Base-by-base conservation (phyloP, 1,140 invertebrate species). In the Drosophila ananassae region DNA sequence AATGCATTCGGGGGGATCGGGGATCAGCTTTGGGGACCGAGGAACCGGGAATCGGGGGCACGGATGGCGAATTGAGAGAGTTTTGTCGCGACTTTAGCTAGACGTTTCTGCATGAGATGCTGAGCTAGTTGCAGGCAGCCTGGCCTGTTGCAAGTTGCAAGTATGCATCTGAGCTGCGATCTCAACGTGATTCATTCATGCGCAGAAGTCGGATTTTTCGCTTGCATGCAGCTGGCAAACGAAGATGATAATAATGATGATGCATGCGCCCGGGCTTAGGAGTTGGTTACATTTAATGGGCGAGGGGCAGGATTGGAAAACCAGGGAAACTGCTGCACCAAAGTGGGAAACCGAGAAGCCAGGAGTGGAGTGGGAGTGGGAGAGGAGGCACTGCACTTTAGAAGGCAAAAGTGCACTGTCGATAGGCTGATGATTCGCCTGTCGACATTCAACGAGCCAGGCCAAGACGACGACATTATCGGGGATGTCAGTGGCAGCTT, bases 61-160 rank as follows among this genome's bases (percentile, higher is more conserved):
- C 10, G 39, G 41, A 32, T 24, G 37, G 55, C 9, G 44, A 41
- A 74, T 72, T 79, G 79, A 83, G 83, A 79, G 83, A 87, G 83
- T 89, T 89, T 89, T 89, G 84, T 87, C 83, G 83, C 82, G 82
- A 87, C 84, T 89, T 89, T 89, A 83, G 83, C 83, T 89, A 82
- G 82, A 82, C 79, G 73, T 10, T 22, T 76, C 75, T 52, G 71
- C 76, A 77, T 79, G 79, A 47, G 57, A 76, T 82, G 74, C 67
- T n/a, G 34, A 37, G 34, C 12, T 37, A 37, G 34, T 37, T 37
- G 34, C 41, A 44, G 41, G 34, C 41, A 44, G 41, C 13, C 10
- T 8, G 41, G 13, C 41, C 2, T 17, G 41, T 44, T 44, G 41
- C 13, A 17, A 34, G 67, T 51, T 58, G 30, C 50, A 7, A 47